Percentiles rank a stretch among this genome's conserved stretches.
Conservation (phyloP, 2,113 vertebrate species). For the Elephas maximus region DNA sequence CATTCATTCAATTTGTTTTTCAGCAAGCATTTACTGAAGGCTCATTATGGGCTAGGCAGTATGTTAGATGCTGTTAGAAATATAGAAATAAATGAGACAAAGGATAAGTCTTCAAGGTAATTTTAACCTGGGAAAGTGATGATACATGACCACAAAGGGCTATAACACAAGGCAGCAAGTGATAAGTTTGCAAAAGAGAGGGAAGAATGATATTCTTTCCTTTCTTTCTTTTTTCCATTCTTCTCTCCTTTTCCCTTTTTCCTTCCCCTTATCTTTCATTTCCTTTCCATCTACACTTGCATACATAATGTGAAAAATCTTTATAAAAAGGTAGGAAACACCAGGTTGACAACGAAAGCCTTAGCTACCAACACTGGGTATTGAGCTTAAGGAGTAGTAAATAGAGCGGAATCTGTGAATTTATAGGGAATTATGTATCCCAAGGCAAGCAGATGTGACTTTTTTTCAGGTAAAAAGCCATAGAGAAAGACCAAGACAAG, state of each 20-base stretch:
- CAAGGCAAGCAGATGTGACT: neutral
- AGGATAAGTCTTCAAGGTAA: neutral
- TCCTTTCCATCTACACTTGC: neutral
- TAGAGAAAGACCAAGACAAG: neutral
- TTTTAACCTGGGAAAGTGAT: neutral
- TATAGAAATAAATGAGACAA: neutral
- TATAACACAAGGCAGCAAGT: neutral
- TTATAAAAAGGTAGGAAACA: slow-evolving; percentile 17
- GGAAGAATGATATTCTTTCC: neutral
- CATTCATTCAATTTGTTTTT: neutral
- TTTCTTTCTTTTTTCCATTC: neutral
- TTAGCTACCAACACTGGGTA: neutral
- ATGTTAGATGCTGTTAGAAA: neutral
- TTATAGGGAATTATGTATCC: neutral
- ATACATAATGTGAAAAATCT: neutral
- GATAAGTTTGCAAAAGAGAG: neutral
- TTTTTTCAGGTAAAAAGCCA: neutral
- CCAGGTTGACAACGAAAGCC: neutral
- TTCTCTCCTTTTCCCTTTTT: neutral
- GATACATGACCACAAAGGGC: neutral
- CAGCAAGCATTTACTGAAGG: neutral
- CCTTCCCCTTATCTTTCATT: neutral
- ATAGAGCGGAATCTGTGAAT: neutral
- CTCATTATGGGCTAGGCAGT: neutral
- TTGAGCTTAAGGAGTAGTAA: neutral